Base-by-base conservation (phyloP, 2,797 vertebrate genomes). In the Megaceryle alcyon region DNA sequence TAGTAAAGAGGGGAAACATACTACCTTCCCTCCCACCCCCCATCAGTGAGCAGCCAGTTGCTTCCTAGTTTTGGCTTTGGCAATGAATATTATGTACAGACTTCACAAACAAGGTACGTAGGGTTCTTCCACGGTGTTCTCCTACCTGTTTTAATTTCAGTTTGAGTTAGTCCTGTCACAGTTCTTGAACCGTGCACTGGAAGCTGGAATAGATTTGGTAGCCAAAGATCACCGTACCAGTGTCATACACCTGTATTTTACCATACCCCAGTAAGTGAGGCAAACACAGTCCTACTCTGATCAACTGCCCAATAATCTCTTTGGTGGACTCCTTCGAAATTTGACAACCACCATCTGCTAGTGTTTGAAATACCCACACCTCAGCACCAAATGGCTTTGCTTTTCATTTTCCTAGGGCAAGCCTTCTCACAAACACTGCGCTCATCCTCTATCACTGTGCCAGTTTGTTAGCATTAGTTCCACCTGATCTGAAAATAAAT, bases 401-500 rank as follows among this genome's bases (percentile, higher is more conserved):
- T 80, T 61, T 77, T 59, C 22, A 9, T 8, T 63, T 26, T 59
- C 44, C 69, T 17, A 48, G 41, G 25, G 51, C 8, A 59, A 79
- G 12, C 21, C 57, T 49, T 53, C 72, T 73, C 79, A 68, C 22
- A 54, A 59, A 35, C 64, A 71, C 31, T 9, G n/a, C 81, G 46
- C 63, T 86, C 71, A 77, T 6, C 69, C 41, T 80, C 61, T 44
- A 18, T 4, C 54, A 69, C 83, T 49, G 51, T 46, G 77, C 56
- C 86, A 48, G 39, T 56, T 65, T n/a, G 83, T 61, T 33, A 60
- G 35, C 48, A 90, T 86, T 59, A 92, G 71, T 44, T 91, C 77
- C 85, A 82, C 69, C 77, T 71, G 77, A 90, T 25, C 92, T 93
- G 82, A 96, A 95, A 97, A 97, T 77, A 83, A 95, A 95, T 69